phyloP scores from a whole-genome alignment of 2,797 vertebrate species.

The Lutjanus argentimaculatus region DNA sequence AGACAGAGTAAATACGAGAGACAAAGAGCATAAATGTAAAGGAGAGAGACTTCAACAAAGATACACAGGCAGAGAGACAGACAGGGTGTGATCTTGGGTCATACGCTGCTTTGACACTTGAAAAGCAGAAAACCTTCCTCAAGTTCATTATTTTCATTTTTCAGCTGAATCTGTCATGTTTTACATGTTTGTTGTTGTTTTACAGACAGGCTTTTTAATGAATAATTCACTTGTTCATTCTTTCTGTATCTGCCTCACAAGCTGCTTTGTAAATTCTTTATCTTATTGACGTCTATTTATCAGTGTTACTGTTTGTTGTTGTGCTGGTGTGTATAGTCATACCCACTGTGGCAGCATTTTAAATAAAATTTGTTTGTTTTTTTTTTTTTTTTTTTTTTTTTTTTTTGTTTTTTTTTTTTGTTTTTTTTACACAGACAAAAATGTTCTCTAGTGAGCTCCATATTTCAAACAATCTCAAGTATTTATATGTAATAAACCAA shows the following conservation, averaged over 20 bases:
- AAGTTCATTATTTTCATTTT: constrained; percentile 33
- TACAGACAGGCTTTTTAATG: constrained; percentile 31
- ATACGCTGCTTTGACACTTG: constrained; percentile 13
- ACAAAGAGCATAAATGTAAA: constrained; percentile 41
- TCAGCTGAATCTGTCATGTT: constrained; percentile 4
- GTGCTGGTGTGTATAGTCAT: neutral
- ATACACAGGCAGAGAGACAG: neutral
- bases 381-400: neutral
- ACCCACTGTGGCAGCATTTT: rapidly evolving
- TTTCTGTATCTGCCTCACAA: constrained; percentile 1
- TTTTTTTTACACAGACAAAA: neutral
- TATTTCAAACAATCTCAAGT: neutral
- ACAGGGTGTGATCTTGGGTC: constrained; percentile 5
- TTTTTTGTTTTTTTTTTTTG: constrained; percentile 2
- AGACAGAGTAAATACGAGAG: constrained; percentile 32
- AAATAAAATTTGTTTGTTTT: neutral
- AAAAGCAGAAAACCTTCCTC: constrained; percentile 9
- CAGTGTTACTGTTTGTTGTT: constrained; percentile 11
- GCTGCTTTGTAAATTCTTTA: constrained; percentile 39
- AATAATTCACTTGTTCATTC: constrained; percentile 49
- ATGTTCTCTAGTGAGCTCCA: neutral
- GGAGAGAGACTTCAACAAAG: constrained; percentile 11
- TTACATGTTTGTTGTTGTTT: constrained; percentile 38
- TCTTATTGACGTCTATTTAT: constrained; percentile 29
- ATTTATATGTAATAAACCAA: too few species aligned